Evolutionary conservation across 2,797 vertebrate species (phyloP).

Genomic region (Pangasius sanitwongsei): DNA sequence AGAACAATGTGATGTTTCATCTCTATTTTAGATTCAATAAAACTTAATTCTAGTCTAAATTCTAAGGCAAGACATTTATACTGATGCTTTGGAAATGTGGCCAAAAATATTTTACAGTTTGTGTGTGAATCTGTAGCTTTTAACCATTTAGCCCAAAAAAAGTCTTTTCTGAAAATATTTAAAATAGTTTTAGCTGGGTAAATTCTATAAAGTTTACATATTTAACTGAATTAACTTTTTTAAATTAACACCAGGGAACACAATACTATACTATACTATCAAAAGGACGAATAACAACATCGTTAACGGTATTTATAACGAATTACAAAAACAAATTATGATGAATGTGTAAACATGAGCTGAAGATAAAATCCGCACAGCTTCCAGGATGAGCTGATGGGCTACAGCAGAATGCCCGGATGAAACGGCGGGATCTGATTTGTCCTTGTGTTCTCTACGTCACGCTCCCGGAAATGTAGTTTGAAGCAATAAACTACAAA

Average conservation of each 20-base stretch:
- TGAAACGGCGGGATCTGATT: not conserved
- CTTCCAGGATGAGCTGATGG: not conserved
- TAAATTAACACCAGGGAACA: too few species aligned
- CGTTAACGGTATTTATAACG: too few species aligned
- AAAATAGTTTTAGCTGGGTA: not conserved
- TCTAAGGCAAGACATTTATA: not conserved
- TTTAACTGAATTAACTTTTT: too few species aligned
- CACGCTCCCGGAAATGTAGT: not conserved
- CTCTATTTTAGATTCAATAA: not conserved
- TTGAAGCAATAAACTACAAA: not conserved
- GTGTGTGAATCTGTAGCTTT: not conserved
- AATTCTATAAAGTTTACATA: too few species aligned
- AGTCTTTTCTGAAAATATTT: not conserved
- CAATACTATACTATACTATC: too few species aligned
- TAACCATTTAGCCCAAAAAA: not conserved
- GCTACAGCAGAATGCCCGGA: not conserved
- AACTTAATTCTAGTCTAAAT: not conserved
- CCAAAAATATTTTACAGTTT: not conserved
- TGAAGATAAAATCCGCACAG: not conserved
- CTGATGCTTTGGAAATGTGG: not conserved
- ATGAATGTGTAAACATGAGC: too few species aligned
- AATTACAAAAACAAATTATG: too few species aligned
- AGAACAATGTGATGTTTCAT: not conserved
- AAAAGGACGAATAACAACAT: too few species aligned
- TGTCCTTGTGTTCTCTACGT: not conserved